These are phyloP conservation scores for Danaus plexippus DNA, from an alignment of 1,140 invertebrate genomes.

Conservation along the genomic window DNA sequence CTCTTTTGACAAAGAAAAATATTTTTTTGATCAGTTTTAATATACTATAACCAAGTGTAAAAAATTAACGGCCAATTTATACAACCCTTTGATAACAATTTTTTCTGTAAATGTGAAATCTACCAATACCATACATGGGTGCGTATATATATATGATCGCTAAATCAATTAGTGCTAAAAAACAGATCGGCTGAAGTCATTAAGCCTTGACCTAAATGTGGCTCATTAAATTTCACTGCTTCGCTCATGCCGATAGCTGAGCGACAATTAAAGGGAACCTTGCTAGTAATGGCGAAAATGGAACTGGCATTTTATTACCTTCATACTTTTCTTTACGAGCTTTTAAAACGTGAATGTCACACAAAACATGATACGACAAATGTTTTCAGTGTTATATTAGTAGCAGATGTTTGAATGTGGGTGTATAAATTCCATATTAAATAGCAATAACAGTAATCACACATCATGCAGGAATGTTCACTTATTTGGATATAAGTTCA, in stretches of 20 bases:
- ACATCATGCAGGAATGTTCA: not conserved
- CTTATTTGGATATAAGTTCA: not conserved
- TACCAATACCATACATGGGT: too few species aligned
- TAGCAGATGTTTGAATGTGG: not conserved
- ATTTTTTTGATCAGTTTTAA: too few species aligned
- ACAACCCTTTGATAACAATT: too few species aligned
- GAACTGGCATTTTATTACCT: constrained; percentile 37
- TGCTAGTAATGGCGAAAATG: constrained; percentile 31
- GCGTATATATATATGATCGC: constrained; percentile 13
- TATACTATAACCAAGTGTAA: too few species aligned
- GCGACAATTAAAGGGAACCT: constrained; percentile 45
- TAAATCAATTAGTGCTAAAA: constrained; percentile 30
- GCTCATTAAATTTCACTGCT: constrained; percentile 49
- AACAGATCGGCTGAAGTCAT: constrained; percentile 24
- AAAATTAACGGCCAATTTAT: too few species aligned
- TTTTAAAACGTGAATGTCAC: constrained; percentile 23
- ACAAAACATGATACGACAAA: constrained; percentile 17
- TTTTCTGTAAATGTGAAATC: too few species aligned
- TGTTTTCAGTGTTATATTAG: constrained; percentile 16
- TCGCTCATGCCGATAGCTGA: constrained; percentile 37
- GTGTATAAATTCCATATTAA: constrained; percentile 1
- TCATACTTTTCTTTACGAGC: constrained; percentile 35
- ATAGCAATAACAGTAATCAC: not conserved
- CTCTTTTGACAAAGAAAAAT: too few species aligned
- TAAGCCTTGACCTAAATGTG: constrained; percentile 50